These are phyloP conservation scores for Lycodopsis pacificus DNA, from an alignment of 2,797 vertebrate species.

Conservation along the genomic window DNA sequence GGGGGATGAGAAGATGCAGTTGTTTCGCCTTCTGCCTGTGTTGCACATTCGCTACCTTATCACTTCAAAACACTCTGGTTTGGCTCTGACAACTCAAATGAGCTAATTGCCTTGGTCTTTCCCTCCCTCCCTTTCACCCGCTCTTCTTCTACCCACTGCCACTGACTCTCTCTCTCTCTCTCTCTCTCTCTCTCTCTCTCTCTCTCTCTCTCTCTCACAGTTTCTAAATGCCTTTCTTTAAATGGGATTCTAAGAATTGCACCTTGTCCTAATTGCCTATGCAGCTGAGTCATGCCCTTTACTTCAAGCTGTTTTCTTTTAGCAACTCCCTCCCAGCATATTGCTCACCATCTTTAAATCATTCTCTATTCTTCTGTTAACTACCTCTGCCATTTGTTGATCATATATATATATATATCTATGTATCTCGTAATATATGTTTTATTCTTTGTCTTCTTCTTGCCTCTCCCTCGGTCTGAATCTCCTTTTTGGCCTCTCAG, in stretches of 20 bases:
- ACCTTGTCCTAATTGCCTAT: slow-evolving; percentile 65
- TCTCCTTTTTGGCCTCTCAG: slow-evolving; percentile 57
- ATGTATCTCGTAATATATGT: slow-evolving; percentile 33
- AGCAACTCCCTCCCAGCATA: slow-evolving; percentile 35
- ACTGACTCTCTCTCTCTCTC: slow-evolving; percentile 22
- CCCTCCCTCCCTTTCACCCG: slow-evolving; percentile 24
- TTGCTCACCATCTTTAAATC: slow-evolving; percentile 31
- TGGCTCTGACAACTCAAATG: slow-evolving; percentile 73
- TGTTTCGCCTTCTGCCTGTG: slow-evolving; percentile 59
- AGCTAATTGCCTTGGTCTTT: slow-evolving; percentile 77
- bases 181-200: slow-evolving; percentile 15
- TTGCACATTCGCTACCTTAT: slow-evolving; percentile 71
- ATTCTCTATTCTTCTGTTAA: slow-evolving; percentile 16
- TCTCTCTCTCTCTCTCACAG: slow-evolving; percentile 14
- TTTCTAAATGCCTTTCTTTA: slow-evolving; percentile 64
- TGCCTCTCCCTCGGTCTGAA: slow-evolving; percentile 40
- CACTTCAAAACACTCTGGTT: slow-evolving; percentile 74
- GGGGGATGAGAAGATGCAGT: slow-evolving; percentile 63
- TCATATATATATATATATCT: slow-evolving; percentile 31
- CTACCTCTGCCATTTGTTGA: slow-evolving; percentile 33
- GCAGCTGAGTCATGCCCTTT: slow-evolving; percentile 67
- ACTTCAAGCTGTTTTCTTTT: slow-evolving; percentile 53
- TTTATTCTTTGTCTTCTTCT: slow-evolving; percentile 20
- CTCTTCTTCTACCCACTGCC: slow-evolving; percentile 37
- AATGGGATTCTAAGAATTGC: slow-evolving; percentile 69